A percentile compares a stretch with the other conserved stretches of the same genome.
These are phyloP conservation scores for Drosophila albomicans DNA, from an alignment of 1,140 invertebrate species.

Conservation along the genomic window DNA sequence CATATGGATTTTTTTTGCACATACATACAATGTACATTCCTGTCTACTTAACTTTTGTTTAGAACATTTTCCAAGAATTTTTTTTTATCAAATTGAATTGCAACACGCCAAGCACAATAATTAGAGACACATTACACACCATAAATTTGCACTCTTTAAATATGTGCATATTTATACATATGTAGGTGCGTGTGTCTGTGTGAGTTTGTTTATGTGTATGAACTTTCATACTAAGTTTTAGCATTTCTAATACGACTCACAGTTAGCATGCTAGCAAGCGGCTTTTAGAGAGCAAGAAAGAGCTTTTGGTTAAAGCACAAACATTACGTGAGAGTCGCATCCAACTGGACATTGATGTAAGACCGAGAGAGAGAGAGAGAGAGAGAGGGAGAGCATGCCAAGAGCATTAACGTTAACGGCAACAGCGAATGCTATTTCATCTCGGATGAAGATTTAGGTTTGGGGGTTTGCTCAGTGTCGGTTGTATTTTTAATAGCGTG, in stretches of 20 bases:
- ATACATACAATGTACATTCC: constrained; percentile 42
- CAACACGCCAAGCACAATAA: constrained; percentile 30
- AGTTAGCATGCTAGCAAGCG: constrained; percentile 46
- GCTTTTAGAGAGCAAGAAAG: constrained; percentile 8
- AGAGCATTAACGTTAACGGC: constrained; percentile 1
- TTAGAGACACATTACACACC: constrained; percentile 22
- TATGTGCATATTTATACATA: background rate
- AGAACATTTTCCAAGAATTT: constrained; percentile 58
- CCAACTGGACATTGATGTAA: constrained; percentile 10
- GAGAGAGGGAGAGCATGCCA: background rate
- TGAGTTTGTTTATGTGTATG: background rate
- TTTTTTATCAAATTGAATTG: constrained; percentile 18
- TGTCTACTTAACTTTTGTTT: constrained; percentile 19
- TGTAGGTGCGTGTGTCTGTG: too few relatives aligned
- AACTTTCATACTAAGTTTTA: constrained; percentile 18
- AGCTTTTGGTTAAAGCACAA: constrained; percentile 13
- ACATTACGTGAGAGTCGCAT: background rate
- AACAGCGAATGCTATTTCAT: constrained; percentile 20
- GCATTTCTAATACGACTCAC: constrained; percentile 15
- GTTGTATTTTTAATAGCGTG: constrained; percentile 72
- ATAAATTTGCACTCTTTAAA: background rate
- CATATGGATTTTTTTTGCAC: background rate
- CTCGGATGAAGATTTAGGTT: constrained; percentile 24
- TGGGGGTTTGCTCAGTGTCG: constrained; percentile 35
- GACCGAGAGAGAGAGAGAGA: background rate